Percentiles rank a stretch among this genome's conserved stretches.
Evolutionary conservation across 1,140 invertebrate species (phyloP).

Genomic region (Aporrectodea caliginosa): DNA sequence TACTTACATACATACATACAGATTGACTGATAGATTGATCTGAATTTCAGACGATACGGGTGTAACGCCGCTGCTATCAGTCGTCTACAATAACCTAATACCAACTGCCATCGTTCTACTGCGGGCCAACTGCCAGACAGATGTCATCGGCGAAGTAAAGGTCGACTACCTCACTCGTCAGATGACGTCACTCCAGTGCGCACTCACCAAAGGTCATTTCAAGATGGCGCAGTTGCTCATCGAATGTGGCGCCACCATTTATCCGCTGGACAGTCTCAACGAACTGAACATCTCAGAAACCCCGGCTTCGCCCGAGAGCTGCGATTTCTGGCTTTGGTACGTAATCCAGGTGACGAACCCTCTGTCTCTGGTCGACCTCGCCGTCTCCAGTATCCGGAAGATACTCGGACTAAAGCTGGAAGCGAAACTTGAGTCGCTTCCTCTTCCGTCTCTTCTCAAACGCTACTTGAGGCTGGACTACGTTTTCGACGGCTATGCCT

Average conservation of each 20-base stretch:
- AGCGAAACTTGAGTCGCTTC: background rate
- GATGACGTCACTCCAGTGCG: slow-evolving; percentile 13
- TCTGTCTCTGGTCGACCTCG: background rate
- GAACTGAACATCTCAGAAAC: background rate
- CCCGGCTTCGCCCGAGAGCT: background rate
- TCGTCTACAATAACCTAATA: slow-evolving; percentile 1
- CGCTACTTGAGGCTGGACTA: background rate
- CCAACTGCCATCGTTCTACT: slow-evolving; percentile 3
- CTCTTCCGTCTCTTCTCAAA: slow-evolving; percentile 11
- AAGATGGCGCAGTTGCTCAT: background rate
- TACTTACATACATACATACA: no score
- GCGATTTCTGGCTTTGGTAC: slow-evolving; percentile 2
- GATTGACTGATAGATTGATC: no score
- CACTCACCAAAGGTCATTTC: slow-evolving; percentile 4
- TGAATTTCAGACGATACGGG: slow-evolving; percentile 20
- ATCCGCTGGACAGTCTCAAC: background rate
- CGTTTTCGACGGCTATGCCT: no score
- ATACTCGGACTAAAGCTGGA: background rate
- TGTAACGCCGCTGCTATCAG: slow-evolving; percentile 3
- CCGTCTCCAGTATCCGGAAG: background rate
- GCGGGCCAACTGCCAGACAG: slow-evolving; percentile 4
- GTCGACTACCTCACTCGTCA: background rate
- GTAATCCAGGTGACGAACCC: slow-evolving; percentile 5
- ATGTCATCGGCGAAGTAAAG: slow-evolving; percentile 15
- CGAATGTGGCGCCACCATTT: slow-evolving; percentile 10